Conservation (phyloP, 2,888 invertebrate species). For the Andrena chrysosceles region DNA sequence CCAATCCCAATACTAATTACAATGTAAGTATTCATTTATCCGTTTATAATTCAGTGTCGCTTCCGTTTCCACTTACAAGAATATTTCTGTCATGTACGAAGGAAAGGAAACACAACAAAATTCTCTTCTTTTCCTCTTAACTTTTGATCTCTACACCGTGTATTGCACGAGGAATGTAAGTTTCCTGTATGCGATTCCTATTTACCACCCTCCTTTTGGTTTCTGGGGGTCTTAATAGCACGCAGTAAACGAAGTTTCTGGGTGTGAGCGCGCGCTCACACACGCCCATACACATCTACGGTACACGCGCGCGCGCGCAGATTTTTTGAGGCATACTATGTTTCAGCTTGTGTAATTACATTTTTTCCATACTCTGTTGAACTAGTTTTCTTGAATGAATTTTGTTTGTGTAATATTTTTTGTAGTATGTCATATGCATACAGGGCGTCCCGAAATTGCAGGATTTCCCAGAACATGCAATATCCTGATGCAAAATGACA, state of each 20-base stretch:
- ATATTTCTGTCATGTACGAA: conserved; percentile 44
- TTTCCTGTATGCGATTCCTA: conserved; percentile 61
- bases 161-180: conserved; percentile 65
- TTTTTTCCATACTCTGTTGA: conserved; percentile 8
- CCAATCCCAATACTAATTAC: conserved; percentile 84
- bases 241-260: conserved; percentile 48
- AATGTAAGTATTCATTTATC: conserved; percentile 84
- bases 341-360: conserved; percentile 5
- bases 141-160: conserved; percentile 59
- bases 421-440: conserved; percentile 7
- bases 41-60: conserved; percentile 82
- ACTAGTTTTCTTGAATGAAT: conserved; percentile 8
- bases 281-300: neutral
- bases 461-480: no score
- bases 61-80: conserved; percentile 72
- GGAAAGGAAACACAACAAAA: conserved; percentile 39
- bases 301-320: conserved; percentile 17
- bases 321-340: conserved; percentile 52
- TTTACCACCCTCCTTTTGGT: conserved; percentile 58
- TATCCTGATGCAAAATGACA: no score
- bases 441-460: no score
- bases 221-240: conserved; percentile 61
- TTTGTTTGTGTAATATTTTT: conserved; percentile 30
- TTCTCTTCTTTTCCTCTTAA: conserved; percentile 50
- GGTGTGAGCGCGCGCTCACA: conserved; percentile 53